Base-by-base conservation (phyloP, 2,113 vertebrate genomes). In the Takifugu bimaculatus region DNA sequence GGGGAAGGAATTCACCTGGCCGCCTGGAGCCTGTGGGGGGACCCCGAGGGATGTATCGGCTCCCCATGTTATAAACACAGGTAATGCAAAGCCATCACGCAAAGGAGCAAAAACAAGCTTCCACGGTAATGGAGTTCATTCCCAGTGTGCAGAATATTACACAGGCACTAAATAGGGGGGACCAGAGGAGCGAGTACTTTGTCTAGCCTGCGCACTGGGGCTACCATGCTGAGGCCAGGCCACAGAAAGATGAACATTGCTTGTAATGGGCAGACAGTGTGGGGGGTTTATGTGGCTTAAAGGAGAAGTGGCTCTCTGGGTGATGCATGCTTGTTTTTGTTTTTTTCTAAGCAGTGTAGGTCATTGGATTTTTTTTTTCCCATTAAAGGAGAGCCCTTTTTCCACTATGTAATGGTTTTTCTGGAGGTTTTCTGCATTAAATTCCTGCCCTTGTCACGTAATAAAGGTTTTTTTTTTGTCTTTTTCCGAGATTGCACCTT, bases 41-140 rank as follows among this genome's bases (percentile, higher is more conserved):
- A 60, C 42, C 70, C 70, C 52, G 55, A 63, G 80, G 79, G 84
- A 80, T 52, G 58, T 52, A 59, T 60, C 35, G 51, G 63, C 68
- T 79, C 70, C 77, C 57, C 60, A 65, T 72, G 80, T 63, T 81
- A 75, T 78, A 71, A 80, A 77, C 68, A 78, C 63, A 61, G 77
- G 72, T 59, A 54, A 68, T 57, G 74, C 54, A 65, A 72, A 72
- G 74, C 64, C 42, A 2, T 10, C 47, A 70, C 68, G 76, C 65
- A 62, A 54, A 58, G 49, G 35, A 63, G 66, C 26, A 27, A 62
- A 79, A 80, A 62, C 63, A 68, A 67, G 69, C 51, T 51, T 52
- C 59, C 14, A 39, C 14, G 4, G 68, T 87, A 87, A 88, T 88
- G 72, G 84, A 78, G 79, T 82, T 84, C 59, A 82, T 81, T 88